Evolutionary conservation across 92 coral and sea anemone species (phyloP).

Genomic region (Heteractis magnifica): DNA sequence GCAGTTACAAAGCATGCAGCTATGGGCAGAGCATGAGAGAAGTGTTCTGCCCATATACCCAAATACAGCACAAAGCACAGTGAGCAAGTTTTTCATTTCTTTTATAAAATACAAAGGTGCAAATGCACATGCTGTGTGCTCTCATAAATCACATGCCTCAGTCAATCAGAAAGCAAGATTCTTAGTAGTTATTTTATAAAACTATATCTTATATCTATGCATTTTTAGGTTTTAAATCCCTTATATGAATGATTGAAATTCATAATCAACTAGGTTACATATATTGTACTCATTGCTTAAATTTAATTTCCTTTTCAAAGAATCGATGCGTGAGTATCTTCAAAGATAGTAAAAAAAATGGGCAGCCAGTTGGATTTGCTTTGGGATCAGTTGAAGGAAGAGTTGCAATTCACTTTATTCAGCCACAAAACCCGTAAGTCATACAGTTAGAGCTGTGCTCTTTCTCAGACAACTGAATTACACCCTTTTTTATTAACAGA

Average conservation of each 20-base stretch:
- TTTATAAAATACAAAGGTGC: no score
- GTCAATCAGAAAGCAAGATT: no score
- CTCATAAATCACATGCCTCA: no score
- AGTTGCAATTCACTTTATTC: constrained; percentile 92
- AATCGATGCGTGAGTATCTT: constrained; percentile 98
- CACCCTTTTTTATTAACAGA: neutral
- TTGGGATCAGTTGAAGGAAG: constrained; percentile 98
- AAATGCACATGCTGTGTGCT: no score
- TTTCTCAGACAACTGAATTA: neutral
- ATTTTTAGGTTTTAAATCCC: neutral
- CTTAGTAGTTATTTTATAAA: neutral
- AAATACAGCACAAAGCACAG: no score
- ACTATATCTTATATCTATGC: neutral
- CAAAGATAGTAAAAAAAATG: constrained; percentile 86
- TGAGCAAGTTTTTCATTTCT: no score
- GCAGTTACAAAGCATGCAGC: no score
- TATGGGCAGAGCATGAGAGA: no score
- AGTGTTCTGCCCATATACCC: no score
- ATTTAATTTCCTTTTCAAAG: constrained; percentile 29
- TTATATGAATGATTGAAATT: no score
- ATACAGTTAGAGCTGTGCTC: neutral
- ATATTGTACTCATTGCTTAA: neutral
- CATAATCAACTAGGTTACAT: neutral
- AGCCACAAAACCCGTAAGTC: constrained; percentile 94
- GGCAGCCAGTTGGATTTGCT: constrained; percentile 94